Percentiles rank a stretch among this genome's conserved stretches.
Evolutionary conservation across 2,797 vertebrate species (phyloP).

Genomic region (Sciurus carolinensis): DNA sequence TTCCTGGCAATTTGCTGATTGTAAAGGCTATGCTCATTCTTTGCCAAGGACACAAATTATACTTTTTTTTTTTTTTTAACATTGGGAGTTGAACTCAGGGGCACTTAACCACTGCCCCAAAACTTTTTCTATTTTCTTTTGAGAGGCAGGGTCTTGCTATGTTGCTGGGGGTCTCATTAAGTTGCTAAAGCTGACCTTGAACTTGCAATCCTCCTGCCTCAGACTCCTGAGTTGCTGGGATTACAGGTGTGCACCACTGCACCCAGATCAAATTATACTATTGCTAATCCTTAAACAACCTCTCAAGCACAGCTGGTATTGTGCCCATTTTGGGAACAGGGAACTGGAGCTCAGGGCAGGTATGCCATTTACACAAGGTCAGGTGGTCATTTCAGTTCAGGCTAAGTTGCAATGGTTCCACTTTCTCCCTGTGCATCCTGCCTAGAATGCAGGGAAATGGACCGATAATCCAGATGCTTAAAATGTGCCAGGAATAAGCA

Average conservation of each 20-base stretch:
- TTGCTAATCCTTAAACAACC: not conserved
- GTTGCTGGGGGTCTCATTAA: too few species aligned
- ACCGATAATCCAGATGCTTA: not conserved
- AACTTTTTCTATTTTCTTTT: too few species aligned
- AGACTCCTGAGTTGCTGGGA: too few species aligned
- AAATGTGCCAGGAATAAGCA: not conserved
- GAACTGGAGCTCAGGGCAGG: not conserved
- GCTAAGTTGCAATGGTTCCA: not conserved
- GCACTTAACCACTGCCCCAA: too few species aligned
- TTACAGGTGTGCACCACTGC: too few species aligned
- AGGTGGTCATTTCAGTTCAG: not conserved
- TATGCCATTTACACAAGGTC: not conserved
- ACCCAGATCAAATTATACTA: not conserved
- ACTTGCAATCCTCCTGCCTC: too few species aligned
- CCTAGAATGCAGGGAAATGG: not conserved
- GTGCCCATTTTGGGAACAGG: not conserved
- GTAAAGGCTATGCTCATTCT: not conserved
- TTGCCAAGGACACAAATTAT: not conserved
- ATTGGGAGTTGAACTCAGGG: too few species aligned
- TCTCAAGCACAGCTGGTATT: not conserved
- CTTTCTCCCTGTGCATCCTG: not conserved
- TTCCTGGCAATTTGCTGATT: constrained; percentile 23
- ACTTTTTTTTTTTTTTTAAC: too few species aligned
- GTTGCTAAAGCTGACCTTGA: too few species aligned
- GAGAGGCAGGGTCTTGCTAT: too few species aligned